Evolutionary conservation across 2,113 vertebrate genomes (phyloP).

Genomic region (Ciconia maguari): DNA sequence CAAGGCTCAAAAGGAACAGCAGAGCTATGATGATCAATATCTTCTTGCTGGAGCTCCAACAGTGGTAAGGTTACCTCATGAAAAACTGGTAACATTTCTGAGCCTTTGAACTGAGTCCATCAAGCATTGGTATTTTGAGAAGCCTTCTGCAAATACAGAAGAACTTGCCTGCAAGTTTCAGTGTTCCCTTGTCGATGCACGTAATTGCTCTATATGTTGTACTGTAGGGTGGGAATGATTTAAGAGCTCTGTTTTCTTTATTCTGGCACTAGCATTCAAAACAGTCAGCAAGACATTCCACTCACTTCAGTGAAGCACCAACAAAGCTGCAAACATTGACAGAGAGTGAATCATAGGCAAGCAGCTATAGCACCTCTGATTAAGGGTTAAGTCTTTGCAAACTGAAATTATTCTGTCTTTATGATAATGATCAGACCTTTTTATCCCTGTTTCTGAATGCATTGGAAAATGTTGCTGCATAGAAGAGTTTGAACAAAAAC

Average conservation of each 20-base stretch:
- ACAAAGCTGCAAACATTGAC: background rate
- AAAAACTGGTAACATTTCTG: background rate
- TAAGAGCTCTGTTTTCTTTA: background rate
- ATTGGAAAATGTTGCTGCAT: accelerated
- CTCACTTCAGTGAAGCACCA: background rate
- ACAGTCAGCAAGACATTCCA: background rate
- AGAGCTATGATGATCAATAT: background rate
- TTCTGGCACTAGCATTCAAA: background rate
- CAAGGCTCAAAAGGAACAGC: background rate
- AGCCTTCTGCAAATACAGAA: background rate
- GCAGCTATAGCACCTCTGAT: background rate
- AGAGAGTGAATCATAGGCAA: background rate
- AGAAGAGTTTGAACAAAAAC: background rate
- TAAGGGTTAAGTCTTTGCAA: background rate
- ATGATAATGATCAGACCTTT: background rate
- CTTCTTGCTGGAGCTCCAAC: background rate
- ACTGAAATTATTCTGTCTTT: background rate
- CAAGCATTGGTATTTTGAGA: background rate
- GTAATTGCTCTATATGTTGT: background rate
- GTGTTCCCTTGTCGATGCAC: accelerated
- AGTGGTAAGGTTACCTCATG: background rate
- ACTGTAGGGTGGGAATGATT: background rate
- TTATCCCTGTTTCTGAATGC: background rate
- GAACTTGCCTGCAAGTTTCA: background rate
- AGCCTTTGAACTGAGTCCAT: background rate